Evolutionary conservation across 2,888 invertebrate genomes (phyloP).

Genomic region (Folsomia manolachei): DNA sequence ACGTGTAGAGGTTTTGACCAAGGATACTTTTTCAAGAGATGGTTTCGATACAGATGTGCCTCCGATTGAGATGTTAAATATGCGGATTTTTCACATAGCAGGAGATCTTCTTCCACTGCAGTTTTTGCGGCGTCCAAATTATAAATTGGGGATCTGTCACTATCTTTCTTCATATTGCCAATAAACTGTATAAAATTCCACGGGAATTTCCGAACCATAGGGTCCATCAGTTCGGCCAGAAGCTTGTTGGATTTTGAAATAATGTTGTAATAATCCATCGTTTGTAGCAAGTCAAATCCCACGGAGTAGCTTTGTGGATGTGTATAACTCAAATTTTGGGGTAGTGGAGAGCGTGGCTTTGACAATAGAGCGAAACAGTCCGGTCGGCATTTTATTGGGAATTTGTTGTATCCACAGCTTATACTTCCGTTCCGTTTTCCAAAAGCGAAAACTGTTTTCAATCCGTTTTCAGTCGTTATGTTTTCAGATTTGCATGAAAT

Average conservation of each 20-base stretch:
- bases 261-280: neutral
- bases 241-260: neutral
- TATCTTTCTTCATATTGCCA: too few species aligned
- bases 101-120: neutral
- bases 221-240: neutral
- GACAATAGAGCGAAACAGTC: neutral
- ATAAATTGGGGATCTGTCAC: neutral
- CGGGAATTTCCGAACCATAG: neutral
- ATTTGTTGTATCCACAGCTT: neutral
- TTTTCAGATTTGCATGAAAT: neutral
- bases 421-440: neutral
- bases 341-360: neutral
- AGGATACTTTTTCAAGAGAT: neutral
- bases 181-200: neutral
- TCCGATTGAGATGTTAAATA: neutral
- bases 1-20: neutral
- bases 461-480: neutral
- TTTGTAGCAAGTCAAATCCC: neutral
- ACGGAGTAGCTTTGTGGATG: neutral
- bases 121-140: neutral
- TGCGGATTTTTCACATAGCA: neutral
- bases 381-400: neutral
- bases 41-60: neutral
- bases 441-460: neutral
- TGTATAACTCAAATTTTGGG: neutral